phyloP scores from a whole-genome alignment of 2,888 invertebrate species.

The Sepiola atlantica region DNA sequence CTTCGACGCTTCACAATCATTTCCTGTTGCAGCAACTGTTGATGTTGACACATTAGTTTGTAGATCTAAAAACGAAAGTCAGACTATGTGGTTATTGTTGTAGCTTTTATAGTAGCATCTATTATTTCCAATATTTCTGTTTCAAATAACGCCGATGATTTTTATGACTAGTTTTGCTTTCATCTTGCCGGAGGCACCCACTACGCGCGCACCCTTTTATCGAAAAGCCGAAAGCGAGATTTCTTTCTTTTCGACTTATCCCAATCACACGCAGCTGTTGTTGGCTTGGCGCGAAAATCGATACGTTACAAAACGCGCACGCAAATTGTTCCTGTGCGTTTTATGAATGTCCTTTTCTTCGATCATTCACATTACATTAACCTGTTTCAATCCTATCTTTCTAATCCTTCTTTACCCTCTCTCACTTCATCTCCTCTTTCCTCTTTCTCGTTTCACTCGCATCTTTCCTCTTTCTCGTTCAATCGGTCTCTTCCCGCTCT shows the following conservation, averaged over 20 bases:
- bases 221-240: not conserved
- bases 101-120: too few relatives aligned
- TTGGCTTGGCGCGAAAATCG: not conserved
- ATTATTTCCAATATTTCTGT: not conserved
- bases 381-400: too few relatives aligned
- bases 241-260: not conserved
- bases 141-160: not conserved
- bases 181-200: slow-evolving; percentile 6
- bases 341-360: not conserved
- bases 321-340: not conserved
- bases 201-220: slow-evolving; percentile 1
- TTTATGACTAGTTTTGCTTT: slow-evolving; percentile 7
- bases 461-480: not conserved
- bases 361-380: too few relatives aligned
- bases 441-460: not conserved
- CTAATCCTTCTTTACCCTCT: too few relatives aligned
- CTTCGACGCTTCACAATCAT: too few relatives aligned
- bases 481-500: not conserved
- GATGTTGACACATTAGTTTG: too few relatives aligned
- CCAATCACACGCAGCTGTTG: slow-evolving; percentile 32
- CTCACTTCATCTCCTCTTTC: not conserved
- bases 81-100: too few relatives aligned
- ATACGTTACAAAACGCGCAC: not conserved
- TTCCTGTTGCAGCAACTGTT: too few relatives aligned
- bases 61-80: too few relatives aligned